Conservation (phyloP, 2,113 vertebrate species). For the Nanorana parkeri region DNA sequence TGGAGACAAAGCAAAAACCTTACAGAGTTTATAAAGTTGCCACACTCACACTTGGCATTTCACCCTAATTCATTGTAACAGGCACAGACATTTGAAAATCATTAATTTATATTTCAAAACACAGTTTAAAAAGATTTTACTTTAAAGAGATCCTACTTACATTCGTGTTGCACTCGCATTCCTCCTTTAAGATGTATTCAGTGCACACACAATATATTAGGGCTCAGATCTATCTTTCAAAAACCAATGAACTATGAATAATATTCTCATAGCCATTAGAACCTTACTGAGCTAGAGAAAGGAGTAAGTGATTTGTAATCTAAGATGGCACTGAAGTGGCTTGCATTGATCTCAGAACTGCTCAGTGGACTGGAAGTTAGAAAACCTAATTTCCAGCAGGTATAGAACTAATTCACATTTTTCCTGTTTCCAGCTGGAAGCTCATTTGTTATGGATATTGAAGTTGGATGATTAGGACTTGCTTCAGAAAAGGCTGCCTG, state of each 20-base stretch:
- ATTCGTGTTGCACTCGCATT: no score
- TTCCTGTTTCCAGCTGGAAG: slow-evolving; percentile 1
- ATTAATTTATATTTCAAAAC: no score
- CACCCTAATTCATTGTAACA: no score
- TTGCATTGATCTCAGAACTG: slow-evolving; percentile 14
- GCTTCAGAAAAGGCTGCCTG: not conserved
- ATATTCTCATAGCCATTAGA: slow-evolving; percentile 19
- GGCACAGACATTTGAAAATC: no score
- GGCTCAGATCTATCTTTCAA: not conserved
- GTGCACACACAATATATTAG: not conserved
- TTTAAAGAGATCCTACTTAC: no score
- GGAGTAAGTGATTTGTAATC: slow-evolving; percentile 22
- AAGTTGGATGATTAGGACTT: slow-evolving; percentile 14
- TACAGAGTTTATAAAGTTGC: no score
- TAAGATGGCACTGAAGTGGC: slow-evolving; percentile 20
- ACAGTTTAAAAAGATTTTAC: no score
- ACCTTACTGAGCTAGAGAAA: not conserved
- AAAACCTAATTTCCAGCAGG: slow-evolving; percentile 8
- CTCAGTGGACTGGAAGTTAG: slow-evolving; percentile 6
- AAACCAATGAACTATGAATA: not conserved
- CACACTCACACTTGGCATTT: no score
- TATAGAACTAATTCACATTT: slow-evolving; percentile 22
- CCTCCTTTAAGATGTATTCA: not conserved
- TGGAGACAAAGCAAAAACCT: no score
- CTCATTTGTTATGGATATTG: slow-evolving; percentile 20